Percentiles rank a stretch among this genome's conserved stretches.
Conservation (phyloP, 2,797 vertebrate species). For the Amblyopsis hoosieri region DNA sequence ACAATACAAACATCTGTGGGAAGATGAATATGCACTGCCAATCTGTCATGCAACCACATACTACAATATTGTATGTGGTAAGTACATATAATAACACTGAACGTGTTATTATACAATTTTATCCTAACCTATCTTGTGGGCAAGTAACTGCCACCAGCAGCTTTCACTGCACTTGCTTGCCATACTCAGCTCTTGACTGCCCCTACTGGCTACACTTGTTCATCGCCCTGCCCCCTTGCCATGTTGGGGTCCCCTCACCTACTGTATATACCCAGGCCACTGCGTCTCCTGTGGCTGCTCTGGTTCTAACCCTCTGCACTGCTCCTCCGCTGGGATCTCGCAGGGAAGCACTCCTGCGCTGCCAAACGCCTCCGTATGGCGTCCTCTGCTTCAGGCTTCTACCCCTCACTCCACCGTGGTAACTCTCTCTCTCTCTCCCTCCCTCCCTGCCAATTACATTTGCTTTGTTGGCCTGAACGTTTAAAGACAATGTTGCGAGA, state of each 20-base stretch:
- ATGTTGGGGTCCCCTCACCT: constrained; percentile 2
- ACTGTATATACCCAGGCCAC: too few species aligned
- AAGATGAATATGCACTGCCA: constrained; percentile 8
- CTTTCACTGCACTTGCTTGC: too few species aligned
- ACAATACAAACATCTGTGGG: constrained; percentile 34
- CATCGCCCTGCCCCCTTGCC: background rate
- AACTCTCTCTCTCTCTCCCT: constrained; percentile 10
- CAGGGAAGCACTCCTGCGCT: constrained; percentile 59
- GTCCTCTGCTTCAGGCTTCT: constrained; percentile 51
- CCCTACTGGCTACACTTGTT: too few species aligned
- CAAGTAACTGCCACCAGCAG: too few species aligned
- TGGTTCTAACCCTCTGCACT: constrained; percentile 34
- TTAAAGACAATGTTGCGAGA: too few species aligned
- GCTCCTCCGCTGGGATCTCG: constrained; percentile 54
- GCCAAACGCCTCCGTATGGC: constrained; percentile 40
- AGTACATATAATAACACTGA: constrained; percentile 4
- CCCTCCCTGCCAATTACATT: background rate
- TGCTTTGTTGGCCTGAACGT: too few species aligned
- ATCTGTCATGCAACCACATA: background rate
- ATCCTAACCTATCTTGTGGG: too few species aligned
- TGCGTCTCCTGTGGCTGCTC: constrained; percentile 27
- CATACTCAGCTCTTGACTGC: too few species aligned
- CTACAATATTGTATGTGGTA: background rate
- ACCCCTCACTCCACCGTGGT: constrained; percentile 10
- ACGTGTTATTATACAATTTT: background rate